A percentile compares a stretch with the other conserved stretches of the same genome.
Evolutionary conservation across 2,888 invertebrate genomes (phyloP).

Genomic region (Tachina lurida): DNA sequence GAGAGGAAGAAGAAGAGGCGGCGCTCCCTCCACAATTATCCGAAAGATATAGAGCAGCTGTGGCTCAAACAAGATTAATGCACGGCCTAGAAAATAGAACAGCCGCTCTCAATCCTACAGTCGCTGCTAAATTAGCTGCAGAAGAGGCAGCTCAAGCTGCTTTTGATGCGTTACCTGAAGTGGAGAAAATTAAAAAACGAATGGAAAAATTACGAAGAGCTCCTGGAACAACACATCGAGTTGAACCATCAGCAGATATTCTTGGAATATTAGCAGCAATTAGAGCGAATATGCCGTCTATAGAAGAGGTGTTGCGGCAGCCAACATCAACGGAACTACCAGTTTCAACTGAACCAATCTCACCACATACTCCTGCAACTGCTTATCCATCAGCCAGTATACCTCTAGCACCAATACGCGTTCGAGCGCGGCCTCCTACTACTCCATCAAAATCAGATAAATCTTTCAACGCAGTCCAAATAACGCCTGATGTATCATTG

Average conservation of each 20-base stretch:
- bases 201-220: slow-evolving; percentile 43
- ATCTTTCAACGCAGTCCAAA: slow-evolving; percentile 32
- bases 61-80: slow-evolving; percentile 58
- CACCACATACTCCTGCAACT: slow-evolving; percentile 7
- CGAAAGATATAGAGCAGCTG: slow-evolving; percentile 32
- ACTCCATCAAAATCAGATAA: neutral
- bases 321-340: neutral
- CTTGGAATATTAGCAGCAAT: slow-evolving; percentile 58
- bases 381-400: neutral
- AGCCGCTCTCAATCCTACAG: slow-evolving; percentile 44
- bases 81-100: slow-evolving; percentile 54
- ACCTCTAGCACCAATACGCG: neutral
- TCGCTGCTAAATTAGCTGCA: slow-evolving; percentile 33
- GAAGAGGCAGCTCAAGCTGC: slow-evolving; percentile 36
- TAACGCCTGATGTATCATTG: neutral
- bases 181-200: slow-evolving; percentile 53
- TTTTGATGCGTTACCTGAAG: slow-evolving; percentile 41
- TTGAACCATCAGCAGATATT: slow-evolving; percentile 45
- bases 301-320: slow-evolving; percentile 8
- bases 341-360: neutral
- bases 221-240: slow-evolving; percentile 13
- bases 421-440: neutral
- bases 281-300: slow-evolving; percentile 33
- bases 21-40: slow-evolving; percentile 41
- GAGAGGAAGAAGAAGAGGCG: neutral